These are phyloP conservation scores for Palythoa heliodiscus DNA, from an alignment of 92 coral and sea anemone genomes.

Conservation along the genomic window DNA sequence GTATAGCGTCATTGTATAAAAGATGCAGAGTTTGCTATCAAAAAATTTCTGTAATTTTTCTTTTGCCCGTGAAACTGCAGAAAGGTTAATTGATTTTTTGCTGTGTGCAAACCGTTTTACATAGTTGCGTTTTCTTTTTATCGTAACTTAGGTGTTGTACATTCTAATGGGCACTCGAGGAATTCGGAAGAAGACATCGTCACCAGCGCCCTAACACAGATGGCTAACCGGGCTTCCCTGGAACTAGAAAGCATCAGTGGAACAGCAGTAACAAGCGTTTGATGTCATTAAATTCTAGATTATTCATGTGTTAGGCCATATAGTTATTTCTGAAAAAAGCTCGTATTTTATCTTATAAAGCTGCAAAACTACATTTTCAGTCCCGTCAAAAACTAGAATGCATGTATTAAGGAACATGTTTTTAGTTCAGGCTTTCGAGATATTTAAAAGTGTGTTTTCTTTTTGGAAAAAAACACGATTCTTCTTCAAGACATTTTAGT, in stretches of 20 bases:
- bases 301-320: not conserved
- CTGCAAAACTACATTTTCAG: not conserved
- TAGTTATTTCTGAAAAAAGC: not conserved
- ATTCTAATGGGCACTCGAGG: conserved; percentile 59
- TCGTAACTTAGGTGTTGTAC: conserved; percentile 57
- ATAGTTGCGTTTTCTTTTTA: not conserved
- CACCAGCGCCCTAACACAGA: conserved; percentile 85
- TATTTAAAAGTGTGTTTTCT: not conserved
- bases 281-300: not conserved
- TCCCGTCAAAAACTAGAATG: not conserved
- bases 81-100: not conserved
- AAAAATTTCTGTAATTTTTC: no score
- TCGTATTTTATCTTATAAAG: not conserved
- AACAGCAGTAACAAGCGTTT: conserved; percentile 22
- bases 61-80: no score
- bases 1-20: no score
- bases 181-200: conserved; percentile 82
- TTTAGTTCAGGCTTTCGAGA: not conserved
- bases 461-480: not conserved
- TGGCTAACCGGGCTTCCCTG: conserved; percentile 81
- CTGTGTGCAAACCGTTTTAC: not conserved
- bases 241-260: conserved; percentile 62
- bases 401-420: not conserved
- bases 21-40: no score
- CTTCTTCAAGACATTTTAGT: not conserved